phyloP scores from a whole-genome alignment of 2,113 vertebrate genomes.

The Bungarus multicinctus region DNA sequence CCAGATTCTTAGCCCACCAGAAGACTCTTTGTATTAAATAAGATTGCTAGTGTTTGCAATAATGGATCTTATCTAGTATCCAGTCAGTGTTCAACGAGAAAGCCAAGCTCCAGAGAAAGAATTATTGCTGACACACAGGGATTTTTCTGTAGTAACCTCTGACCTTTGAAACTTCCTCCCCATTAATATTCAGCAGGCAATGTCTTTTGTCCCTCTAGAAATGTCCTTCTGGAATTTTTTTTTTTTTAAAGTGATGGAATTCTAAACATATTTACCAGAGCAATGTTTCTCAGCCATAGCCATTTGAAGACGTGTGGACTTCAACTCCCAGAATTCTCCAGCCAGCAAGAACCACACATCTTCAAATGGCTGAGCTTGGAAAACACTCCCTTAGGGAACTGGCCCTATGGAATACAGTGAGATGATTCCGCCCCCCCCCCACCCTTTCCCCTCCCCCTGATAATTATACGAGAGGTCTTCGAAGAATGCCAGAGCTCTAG shows the following conservation, averaged over 20 bases:
- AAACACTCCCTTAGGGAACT: background rate
- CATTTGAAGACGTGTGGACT: background rate
- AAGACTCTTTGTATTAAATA: background rate
- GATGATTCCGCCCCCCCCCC: background rate
- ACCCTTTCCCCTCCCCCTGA: accelerated
- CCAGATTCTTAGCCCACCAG: background rate
- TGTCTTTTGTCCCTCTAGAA: background rate
- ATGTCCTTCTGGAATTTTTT: background rate
- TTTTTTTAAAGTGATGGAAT: background rate
- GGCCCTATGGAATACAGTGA: background rate
- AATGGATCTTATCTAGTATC: background rate
- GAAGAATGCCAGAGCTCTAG: background rate
- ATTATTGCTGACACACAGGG: background rate
- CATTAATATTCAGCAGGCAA: background rate
- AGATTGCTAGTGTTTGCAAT: background rate
- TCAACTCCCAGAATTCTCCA: background rate
- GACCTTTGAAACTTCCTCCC: background rate
- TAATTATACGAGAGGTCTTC: background rate
- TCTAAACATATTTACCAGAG: background rate
- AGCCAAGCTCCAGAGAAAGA: background rate
- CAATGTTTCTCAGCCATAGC: background rate
- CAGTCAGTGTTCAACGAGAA: background rate
- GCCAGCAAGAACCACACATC: background rate
- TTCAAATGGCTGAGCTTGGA: background rate
- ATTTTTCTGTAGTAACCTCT: background rate